Evolutionary conservation across 2,888 invertebrate species (phyloP), one percentile per base, ranked within the genome.

Genomic region (Synanthedon tipuliformis): DNA sequence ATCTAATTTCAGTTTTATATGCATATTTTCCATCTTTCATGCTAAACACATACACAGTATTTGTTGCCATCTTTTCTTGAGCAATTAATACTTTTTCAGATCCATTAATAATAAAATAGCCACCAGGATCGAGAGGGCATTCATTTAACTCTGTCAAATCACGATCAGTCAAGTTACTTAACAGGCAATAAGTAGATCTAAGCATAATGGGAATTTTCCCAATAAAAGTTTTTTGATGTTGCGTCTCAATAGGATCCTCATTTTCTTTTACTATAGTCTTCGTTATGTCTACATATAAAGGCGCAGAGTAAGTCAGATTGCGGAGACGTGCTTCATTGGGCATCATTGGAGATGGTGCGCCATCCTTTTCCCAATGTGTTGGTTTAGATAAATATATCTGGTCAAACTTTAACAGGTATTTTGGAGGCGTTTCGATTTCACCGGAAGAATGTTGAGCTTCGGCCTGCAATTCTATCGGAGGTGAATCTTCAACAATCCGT

Each of bases 341-440:
- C 98, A 99, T 99, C 98, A 99, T 98, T 55, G 98, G 98, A 55
- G 96, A 95, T 12, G 99, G 98, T 0, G 98, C 97, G 72, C 99
- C 99, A 89, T 99, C 99, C 85, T 99, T 99, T 80, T 99, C 99
- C 99, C 99, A 99, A 89, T 99, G 99, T 7, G 99, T 99, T 2
- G 99, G 99, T 80, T 99, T 99, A 0, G 99, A 99, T 50, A 99
- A 81, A 76, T 99, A 99, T 75, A 99, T 99, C 86, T 99, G 99
- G 78, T 98, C 99, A 82, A 99, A 99, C 83, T 99, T 99, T 7
- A 99, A 78, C 45, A 96, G 85, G 84, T 97, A 99, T 57, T 94
- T 91, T 0, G 97, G 94, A 88, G 96, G 96, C 53, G 91, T 93
- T 82, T 97, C 97, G 48, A 98, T 93, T 89, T 95, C 94, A 45